Base-by-base conservation (phyloP, 2,888 invertebrate species). In the Phytoseiulus persimilis region DNA sequence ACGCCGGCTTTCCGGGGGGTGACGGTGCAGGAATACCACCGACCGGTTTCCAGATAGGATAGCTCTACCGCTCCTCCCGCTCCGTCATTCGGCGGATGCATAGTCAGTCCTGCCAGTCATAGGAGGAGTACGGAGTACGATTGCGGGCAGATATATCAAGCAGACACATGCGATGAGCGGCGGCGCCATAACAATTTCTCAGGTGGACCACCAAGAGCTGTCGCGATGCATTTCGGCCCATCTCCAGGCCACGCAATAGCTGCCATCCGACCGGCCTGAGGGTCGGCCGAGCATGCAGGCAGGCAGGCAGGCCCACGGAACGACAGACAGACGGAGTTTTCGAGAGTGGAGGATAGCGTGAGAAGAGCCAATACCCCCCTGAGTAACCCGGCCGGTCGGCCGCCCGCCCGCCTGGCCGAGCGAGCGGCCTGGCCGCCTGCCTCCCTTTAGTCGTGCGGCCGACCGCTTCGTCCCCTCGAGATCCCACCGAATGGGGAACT, bases 201-300 rank as follows among this genome's bases (percentile, higher is more conserved):
- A 65, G 65, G 65, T 65, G 65, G 65, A 65, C 65, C 65, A 65
- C 65, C 65, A 14, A 65, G 65, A 65, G 65, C 65, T 28, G 65
- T 14, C 65, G 65, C 65, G 65, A 65, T 65, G 65, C 65, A 65
- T 65, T 65, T 65, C 65, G 5, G 65, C 65, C 39, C 65, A 65
- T 65, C 65, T 65, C 65, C 65, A 65, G 65, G 65, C 65, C 65
- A 65, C 65, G 65, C 65, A 65, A 65, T 65, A 65, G 65, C 65
- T 65, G 65, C 65, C 65, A 65, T 65, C 65, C 65, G 65, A 65
- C 65, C 65, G 28, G 65, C 11, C 65, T 14, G 28, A 65, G 65
- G 65, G 65, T 65, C 65, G 65, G 65, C 28, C 65, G 65, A 65
- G 65, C 65, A 39, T 3, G 9, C 39, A 39, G 39, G 5, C 39